Evolutionary conservation across 1,140 invertebrate genomes (phyloP).

Genomic region (Bombus vancouverensis): DNA sequence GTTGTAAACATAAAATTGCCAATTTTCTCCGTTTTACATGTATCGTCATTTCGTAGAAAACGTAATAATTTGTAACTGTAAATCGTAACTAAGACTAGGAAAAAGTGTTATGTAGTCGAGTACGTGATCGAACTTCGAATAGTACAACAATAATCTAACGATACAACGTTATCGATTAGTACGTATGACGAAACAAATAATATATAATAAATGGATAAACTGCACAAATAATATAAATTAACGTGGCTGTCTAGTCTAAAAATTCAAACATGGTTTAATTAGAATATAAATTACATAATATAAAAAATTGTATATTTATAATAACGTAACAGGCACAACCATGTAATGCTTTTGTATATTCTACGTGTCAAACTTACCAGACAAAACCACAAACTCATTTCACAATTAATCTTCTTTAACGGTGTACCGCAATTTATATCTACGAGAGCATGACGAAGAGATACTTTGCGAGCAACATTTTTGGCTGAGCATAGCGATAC

Average conservation of each 20-base stretch:
- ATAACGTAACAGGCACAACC: background rate
- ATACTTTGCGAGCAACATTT: background rate
- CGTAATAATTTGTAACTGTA: too few species aligned
- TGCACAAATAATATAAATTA: background rate
- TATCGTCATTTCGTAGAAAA: too few species aligned
- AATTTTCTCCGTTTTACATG: background rate
- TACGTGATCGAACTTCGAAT: too few species aligned
- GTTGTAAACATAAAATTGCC: background rate
- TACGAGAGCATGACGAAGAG: background rate
- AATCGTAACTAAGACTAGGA: too few species aligned
- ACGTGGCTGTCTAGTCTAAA: background rate
- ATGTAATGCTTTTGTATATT: too few species aligned
- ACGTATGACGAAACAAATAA: too few species aligned
- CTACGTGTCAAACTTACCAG: too few species aligned
- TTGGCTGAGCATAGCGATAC: background rate
- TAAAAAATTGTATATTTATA: background rate
- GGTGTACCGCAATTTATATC: background rate
- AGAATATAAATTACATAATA: background rate
- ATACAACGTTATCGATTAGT: too few species aligned
- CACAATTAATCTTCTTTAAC: background rate
- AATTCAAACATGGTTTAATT: background rate
- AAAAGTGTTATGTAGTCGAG: too few species aligned
- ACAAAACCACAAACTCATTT: background rate
- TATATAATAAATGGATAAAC: too few species aligned
- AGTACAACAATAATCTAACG: too few species aligned